Base-by-base conservation (phyloP, 2,797 vertebrate species). In the Sciurus vulgaris region DNA sequence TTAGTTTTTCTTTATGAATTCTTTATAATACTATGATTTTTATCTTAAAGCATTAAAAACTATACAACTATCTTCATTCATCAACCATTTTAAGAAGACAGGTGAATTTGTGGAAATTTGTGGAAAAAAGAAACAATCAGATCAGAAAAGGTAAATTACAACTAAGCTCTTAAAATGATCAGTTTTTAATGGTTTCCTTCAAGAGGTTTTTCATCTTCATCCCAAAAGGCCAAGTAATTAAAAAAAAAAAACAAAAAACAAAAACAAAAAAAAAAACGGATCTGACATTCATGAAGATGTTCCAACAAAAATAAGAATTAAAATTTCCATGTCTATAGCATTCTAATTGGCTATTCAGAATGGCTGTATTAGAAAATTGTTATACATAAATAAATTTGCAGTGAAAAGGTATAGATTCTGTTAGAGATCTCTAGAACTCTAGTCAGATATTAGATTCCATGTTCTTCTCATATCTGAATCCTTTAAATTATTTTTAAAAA, bases 1-100 rank as follows among this genome's bases (percentile, higher is more conserved):
- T 13, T 88, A 76, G 26, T 51, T 77, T 82, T 20, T 49, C 76
- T 67, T 67, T 72, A 72, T 77, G 70, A 92, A 51, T 13, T 67
- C 69, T 96, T 26, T 41, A 26, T 83, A 73, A 72, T 35, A 84
- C 15, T 3, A 17, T 22, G 54, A 87, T 38, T 61, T 89, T 89
- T 61, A 96, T 33, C 49, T 86, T 59, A 78, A 95, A 93, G 28
- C 15, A 56, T 67, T 95, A 95, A 69, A 95, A 87, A 84, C 17
- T 59, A 70, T 59, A 6, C 56, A 79, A 61, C 2, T 67, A 95
- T 65, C 24, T 76, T 35, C 24, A 44, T 81, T 86, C 49, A 89
- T 59, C 76, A 92, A 41, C 3, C n/a, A 77, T 44, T 38, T 26
- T 73, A 77, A 70, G 17, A 77, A n/a, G 22, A 83, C 11, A 91